A percentile compares a stretch with the other conserved stretches of the same genome.
Evolutionary conservation across 2,888 invertebrate genomes (phyloP).

Genomic region (Andrena bicolor): DNA sequence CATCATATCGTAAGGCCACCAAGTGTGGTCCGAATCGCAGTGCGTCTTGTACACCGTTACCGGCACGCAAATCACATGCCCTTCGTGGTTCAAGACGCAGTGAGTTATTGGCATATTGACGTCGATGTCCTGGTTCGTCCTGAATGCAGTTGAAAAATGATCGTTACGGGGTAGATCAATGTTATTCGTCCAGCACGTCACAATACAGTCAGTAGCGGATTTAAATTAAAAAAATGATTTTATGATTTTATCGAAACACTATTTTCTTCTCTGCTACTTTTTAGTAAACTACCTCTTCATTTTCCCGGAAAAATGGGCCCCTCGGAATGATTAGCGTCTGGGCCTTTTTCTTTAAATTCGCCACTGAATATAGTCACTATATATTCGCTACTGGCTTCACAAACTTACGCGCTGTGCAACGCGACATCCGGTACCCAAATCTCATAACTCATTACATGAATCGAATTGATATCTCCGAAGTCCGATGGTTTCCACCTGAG

Average conservation of each 20-base stretch:
- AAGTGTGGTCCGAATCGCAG: constrained; percentile 87
- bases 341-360: too few species aligned
- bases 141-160: neutral
- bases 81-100: constrained; percentile 86
- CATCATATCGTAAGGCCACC: constrained; percentile 89
- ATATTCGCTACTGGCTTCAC: neutral
- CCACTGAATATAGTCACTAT: neutral
- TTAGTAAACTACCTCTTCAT: too few species aligned
- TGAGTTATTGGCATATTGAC: constrained; percentile 76
- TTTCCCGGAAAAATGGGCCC: too few species aligned
- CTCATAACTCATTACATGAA: constrained; percentile 88
- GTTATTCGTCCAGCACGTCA: neutral
- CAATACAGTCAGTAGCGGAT: too few species aligned
- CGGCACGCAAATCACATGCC: constrained; percentile 88
- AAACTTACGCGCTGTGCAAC: constrained; percentile 88
- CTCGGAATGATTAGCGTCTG: too few species aligned
- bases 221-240: too few species aligned
- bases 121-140: constrained; percentile 31
- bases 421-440: constrained; percentile 92
- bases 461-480: constrained; percentile 87
- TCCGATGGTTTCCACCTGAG: constrained; percentile 90
- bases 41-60: constrained; percentile 86
- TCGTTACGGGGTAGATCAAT: neutral
- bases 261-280: too few species aligned
- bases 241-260: too few species aligned